Base-by-base conservation (phyloP, 2,888 invertebrate species). In the Iphiclides podalirius region DNA sequence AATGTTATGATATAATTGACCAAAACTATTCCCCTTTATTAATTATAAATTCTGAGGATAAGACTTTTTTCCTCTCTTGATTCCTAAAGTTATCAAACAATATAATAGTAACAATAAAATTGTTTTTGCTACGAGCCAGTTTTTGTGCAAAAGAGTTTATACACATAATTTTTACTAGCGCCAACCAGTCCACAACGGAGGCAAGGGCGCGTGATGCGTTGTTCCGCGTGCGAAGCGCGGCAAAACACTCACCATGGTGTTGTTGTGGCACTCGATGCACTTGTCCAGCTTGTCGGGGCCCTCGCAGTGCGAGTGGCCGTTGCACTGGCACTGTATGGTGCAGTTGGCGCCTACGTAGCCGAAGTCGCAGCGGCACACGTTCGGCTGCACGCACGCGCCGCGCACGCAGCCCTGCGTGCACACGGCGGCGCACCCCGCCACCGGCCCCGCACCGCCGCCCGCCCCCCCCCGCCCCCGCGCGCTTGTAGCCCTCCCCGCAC, bases 291-390 rank as follows among this genome's bases (percentile, higher is more conserved):
- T 93, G 70, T 96, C 95, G 4, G 96, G 96, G 0, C 96, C 96
- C 64, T 92, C 93, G 75, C 98, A 98, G 74, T 97, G 92, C 49
- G 97, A 95, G 82, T 98, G 97, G 0, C 97, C 97, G 75, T 98
- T 97, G 76, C 98, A 98, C 74, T 96, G 94, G 75, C 98, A 98
- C 79, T 96, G 95, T 55, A 95, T 95, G 62, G 95, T 95, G 77
- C 98, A 98, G 86, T 97, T 97, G 60, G 94, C 93, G 45, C 98
- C 98, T 15, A 98, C 97, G 79, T 95, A 98, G 49, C 98, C 98
- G 84, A 98, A 98, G 85, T 96, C 94, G 73, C 98, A 98, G 55
- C 92, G 91, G 69, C 98, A 97, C 52, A 92, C 91, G 70, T 96
- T 92, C 42, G 97, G 97, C 64, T 94, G 93, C 13, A 95, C 87